Conservation (phyloP, 1,140 invertebrate genomes). For the Gryon sp. region DNA sequence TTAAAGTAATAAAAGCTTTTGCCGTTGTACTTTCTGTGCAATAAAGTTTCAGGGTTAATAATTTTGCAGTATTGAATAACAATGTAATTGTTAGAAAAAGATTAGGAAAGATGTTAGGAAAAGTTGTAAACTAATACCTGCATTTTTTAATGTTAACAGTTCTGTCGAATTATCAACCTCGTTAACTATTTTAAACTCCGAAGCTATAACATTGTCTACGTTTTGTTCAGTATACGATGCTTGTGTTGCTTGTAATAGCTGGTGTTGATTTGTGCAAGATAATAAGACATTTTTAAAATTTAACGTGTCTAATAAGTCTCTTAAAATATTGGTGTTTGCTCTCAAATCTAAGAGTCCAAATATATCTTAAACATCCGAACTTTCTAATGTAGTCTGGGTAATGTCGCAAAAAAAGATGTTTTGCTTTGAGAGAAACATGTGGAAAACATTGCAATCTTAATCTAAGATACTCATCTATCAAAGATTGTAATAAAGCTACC, state of each 20-base stretch:
- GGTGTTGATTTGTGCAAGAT: conserved; percentile 8
- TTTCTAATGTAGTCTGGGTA: conserved; percentile 19
- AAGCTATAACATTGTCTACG: conserved; percentile 8
- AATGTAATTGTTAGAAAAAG: conserved; percentile 16
- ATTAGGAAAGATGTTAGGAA: conserved; percentile 15
- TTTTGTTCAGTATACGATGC: conserved; percentile 19
- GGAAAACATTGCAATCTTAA: conserved; percentile 33
- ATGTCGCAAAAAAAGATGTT: conserved; percentile 51
- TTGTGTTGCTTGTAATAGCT: conserved; percentile 17
- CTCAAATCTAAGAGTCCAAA: conserved; percentile 38
- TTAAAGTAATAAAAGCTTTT: conserved; percentile 24
- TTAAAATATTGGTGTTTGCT: conserved; percentile 40
- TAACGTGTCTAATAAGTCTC: conserved; percentile 7
- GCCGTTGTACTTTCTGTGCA: conserved; percentile 16
- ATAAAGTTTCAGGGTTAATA: conserved; percentile 34
- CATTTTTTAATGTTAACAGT: conserved; percentile 30
- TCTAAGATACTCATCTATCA: conserved; percentile 37
- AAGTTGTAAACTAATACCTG: conserved; percentile 8
- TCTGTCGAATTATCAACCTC: conserved; percentile 1
- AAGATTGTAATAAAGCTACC: conserved; percentile 19
- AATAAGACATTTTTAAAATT: conserved; percentile 45
- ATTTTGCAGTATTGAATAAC: conserved; percentile 20
- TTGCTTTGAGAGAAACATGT: conserved; percentile 17
- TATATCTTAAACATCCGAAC: conserved; percentile 43
- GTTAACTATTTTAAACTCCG: conserved; percentile 14